Percentiles rank a stretch among this genome's conserved stretches.
Evolutionary conservation across 1,140 invertebrate species (phyloP).

Genomic region (Mycetomoellerius zeteki): DNA sequence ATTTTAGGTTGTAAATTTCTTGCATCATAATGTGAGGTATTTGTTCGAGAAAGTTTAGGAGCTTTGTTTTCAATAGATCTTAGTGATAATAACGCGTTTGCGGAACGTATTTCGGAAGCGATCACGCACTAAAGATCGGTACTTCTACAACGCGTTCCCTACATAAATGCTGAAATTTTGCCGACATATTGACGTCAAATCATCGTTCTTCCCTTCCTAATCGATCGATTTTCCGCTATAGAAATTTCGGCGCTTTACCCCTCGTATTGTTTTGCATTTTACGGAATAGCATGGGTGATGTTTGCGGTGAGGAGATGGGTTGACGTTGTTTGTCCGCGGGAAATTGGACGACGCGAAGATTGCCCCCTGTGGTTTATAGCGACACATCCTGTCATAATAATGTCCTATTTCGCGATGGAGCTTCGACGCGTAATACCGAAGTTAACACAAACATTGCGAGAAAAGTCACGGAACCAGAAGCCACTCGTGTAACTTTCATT

Average conservation of each 20-base stretch:
- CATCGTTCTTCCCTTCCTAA: neutral
- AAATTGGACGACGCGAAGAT: constrained; percentile 45
- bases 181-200: constrained; percentile 1
- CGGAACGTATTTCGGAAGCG: neutral
- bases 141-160: neutral
- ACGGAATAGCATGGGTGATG: neutral
- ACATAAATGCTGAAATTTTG: constrained; percentile 39
- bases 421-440: neutral
- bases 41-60: constrained; percentile 34
- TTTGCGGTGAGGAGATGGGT: constrained; percentile 6
- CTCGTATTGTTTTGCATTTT: constrained; percentile 46
- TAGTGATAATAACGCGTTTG: constrained; percentile 69
- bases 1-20: neutral
- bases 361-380: constrained; percentile 25
- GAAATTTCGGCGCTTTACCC: neutral
- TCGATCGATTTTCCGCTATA: constrained; percentile 4
- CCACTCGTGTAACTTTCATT: neutral
- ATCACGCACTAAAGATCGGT: constrained; percentile 38
- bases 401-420: neutral
- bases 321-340: constrained; percentile 46
- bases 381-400: constrained; percentile 39
- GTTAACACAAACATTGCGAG: constrained; percentile 26
- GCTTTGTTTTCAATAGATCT: constrained; percentile 69
- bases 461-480: constrained; percentile 15
- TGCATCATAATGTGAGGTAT: neutral